Evolutionary conservation across 2,797 vertebrate genomes (phyloP).

Genomic region (Phylloscopus collybita): DNA sequence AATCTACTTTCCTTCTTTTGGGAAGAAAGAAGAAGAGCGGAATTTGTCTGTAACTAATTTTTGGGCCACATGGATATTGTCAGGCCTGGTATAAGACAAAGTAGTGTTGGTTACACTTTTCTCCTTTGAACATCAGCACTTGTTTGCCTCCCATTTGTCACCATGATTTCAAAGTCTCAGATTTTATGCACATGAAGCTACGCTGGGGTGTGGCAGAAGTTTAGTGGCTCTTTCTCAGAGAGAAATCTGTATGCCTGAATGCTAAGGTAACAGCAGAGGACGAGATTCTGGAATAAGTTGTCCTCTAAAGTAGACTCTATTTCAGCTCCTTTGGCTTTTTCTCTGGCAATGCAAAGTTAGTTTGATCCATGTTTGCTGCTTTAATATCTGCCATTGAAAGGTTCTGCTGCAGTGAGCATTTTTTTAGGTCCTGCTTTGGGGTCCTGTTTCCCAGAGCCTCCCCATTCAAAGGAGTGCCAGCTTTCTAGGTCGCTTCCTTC

Average conservation of each 20-base stretch:
- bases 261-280: neutral
- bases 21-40: neutral
- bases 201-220: neutral
- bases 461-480: neutral
- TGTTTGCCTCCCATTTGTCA: neutral
- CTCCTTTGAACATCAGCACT: neutral
- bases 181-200: neutral
- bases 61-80: neutral
- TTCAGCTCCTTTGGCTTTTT: neutral
- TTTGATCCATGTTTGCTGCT: neutral
- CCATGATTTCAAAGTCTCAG: neutral
- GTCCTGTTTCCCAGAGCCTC: neutral
- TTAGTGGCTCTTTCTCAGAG: neutral
- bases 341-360: neutral
- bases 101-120: neutral
- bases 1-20: neutral
- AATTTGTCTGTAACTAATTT: neutral
- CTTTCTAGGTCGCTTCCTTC: neutral
- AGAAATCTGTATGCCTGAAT: neutral
- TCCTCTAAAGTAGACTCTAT: neutral
- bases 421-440: neutral
- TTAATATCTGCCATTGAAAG: accelerated
- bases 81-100: neutral
- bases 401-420: neutral
- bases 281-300: neutral